phyloP scores from a whole-genome alignment of 2,888 invertebrate genomes.

The Cactoblastis cactorum region DNA sequence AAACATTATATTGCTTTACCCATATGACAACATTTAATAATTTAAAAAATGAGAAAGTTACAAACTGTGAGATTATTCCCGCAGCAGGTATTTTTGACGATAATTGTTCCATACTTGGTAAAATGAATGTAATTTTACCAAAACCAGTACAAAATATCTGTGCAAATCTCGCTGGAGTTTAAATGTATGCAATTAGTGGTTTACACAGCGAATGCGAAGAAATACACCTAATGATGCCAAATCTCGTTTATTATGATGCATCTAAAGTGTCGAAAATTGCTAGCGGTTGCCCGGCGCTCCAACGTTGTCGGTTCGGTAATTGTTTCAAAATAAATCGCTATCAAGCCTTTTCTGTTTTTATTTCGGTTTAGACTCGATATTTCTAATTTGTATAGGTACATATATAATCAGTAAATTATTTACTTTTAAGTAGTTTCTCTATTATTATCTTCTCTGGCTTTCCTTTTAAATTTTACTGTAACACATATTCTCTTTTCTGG shows the following conservation, averaged over 20 bases:
- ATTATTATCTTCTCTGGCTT: no score
- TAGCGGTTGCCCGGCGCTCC: neutral
- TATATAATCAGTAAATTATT: no score
- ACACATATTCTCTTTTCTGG: no score
- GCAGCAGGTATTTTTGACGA: neutral
- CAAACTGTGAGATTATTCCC: neutral
- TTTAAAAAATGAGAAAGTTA: no score
- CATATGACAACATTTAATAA: neutral
- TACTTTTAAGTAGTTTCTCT: no score
- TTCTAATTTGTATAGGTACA: no score
- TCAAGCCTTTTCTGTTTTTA: no score
- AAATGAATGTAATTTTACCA: slow-evolving; percentile 4
- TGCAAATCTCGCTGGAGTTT: neutral
- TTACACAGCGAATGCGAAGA: neutral
- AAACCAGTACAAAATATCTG: neutral
- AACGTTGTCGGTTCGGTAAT: neutral
- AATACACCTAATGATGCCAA: slow-evolving; percentile 1
- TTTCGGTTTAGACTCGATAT: no score
- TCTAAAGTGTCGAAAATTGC: slow-evolving; percentile 4
- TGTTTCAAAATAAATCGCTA: neutral
- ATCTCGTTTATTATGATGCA: slow-evolving; percentile 7
- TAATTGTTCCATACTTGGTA: neutral
- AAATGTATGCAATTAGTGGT: slow-evolving; percentile 9
- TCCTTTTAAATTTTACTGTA: no score
- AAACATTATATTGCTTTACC: no score